phyloP scores from a whole-genome alignment of 2,888 invertebrate genomes.

The Desoria tigrina region DNA sequence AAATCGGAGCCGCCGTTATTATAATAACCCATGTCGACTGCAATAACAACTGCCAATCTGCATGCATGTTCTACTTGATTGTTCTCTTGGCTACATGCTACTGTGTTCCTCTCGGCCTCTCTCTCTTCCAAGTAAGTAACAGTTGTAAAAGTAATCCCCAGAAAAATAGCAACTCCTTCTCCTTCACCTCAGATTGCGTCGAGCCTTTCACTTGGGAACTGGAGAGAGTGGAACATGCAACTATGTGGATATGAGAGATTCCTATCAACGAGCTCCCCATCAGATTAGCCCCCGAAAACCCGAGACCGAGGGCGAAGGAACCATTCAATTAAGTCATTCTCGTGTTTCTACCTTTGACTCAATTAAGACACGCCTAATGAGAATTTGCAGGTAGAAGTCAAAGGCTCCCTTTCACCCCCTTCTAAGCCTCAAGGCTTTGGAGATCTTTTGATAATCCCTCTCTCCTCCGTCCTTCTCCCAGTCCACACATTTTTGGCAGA shows the following conservation, averaged over 20 bases:
- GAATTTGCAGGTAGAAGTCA: conserved; percentile 33
- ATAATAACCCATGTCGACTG: conserved; percentile 3
- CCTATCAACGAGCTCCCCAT: conserved; percentile 22
- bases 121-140: too few species aligned
- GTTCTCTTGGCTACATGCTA: too few species aligned
- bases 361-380: conserved; percentile 54
- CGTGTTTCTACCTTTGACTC: conserved; percentile 35
- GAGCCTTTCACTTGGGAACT: background rate
- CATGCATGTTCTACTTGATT: background rate
- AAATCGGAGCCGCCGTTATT: conserved; percentile 39
- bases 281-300: conserved; percentile 37
- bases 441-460: conserved; percentile 5
- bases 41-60: background rate
- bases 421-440: background rate
- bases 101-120: too few species aligned
- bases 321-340: conserved; percentile 53
- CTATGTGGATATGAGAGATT: background rate
- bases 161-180: too few species aligned
- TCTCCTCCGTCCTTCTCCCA: conserved; percentile 12
- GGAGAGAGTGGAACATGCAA: conserved; percentile 12
- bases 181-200: conserved; percentile 10
- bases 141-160: too few species aligned
- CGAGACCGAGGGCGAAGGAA: conserved; percentile 34
- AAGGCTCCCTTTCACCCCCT: background rate
- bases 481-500: conserved; percentile 21